Evolutionary conservation across 2,113 vertebrate species (phyloP), one percentile per base, ranked within the genome.

Genomic region (Psettodes erumei): DNA sequence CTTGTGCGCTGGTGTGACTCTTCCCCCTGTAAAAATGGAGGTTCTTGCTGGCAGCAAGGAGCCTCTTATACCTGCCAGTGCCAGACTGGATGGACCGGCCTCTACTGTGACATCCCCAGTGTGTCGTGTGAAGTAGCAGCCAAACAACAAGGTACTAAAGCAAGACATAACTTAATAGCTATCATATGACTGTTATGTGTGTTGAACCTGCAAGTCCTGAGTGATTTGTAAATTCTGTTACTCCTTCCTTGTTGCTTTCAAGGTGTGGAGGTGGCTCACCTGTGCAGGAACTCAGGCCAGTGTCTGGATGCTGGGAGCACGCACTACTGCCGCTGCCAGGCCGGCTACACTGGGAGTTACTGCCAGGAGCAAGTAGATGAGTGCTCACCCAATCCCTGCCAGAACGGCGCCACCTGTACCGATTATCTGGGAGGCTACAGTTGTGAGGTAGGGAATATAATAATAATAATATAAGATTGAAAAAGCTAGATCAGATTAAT

Each of bases 301-400:
- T 99, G 98, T 13, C 83, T 96, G 63, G 95, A 99, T 53, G 94
- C 94, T 0, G 96, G 96, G 71, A 97, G 94, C 92, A 99, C 96
- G 0, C 98, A 99, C 84, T 96, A 95, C 89, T 99, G 98, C 86
- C 96, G 94, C 72, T 99, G 98, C 88, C 98, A 97, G 90, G 95
- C 96, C 0, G 98, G 98, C 47, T 99, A 99, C 92, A 98, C 95
- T 0, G 98, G 98, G 82, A 99, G 98, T 89, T 99, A 99, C 94
- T 99, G 98, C 0, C 96, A 99, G 93, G 96, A 97, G 21, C 96
- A 98, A 89, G 97, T 99, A 82, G 97, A 99, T 0, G 98, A 99
- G 83, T 99, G 98, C 58, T 95, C 95, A 0, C 97, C 98, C 1
- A 99, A 95, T 84, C 98, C 98, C 1, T 99, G 98, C 89, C 98